Evolutionary conservation across 2,113 vertebrate genomes (phyloP).

Genomic region (Hypomesus transpacificus): DNA sequence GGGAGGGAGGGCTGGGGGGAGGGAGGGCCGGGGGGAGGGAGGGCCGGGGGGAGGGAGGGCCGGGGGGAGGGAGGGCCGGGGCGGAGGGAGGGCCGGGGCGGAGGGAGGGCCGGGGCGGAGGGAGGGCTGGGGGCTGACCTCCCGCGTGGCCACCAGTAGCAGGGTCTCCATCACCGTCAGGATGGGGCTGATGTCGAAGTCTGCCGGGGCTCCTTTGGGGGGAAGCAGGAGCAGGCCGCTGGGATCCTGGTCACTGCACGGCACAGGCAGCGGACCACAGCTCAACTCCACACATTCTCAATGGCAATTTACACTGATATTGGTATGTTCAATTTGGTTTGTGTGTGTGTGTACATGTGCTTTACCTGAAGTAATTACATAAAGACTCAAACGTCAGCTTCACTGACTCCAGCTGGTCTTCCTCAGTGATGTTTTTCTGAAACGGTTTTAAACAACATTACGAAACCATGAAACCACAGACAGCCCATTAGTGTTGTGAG

Average conservation of each 20-base stretch:
- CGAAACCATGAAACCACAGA: not conserved
- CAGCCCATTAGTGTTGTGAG: not conserved
- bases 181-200: constrained; percentile 80
- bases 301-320: not conserved
- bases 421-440: constrained; percentile 92
- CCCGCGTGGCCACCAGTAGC: constrained; percentile 82
- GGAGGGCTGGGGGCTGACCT: constrained; percentile 70
- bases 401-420: constrained; percentile 84
- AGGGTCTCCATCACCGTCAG: constrained; percentile 87
- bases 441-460: constrained; percentile 1
- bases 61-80: not conserved
- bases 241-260: constrained; percentile 86
- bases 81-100: not conserved
- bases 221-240: constrained; percentile 88
- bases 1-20: not conserved
- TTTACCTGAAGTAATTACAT: constrained; percentile 94
- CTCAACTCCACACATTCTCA: not conserved
- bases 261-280: constrained; percentile 8
- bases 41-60: not conserved
- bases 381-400: constrained; percentile 92
- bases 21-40: not conserved
- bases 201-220: constrained; percentile 77
- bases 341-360: not conserved
- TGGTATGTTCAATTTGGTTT: not conserved
- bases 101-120: too few species aligned